These are phyloP conservation scores for Halcyon senegalensis DNA, from an alignment of 2,113 vertebrate species.

Conservation along the genomic window DNA sequence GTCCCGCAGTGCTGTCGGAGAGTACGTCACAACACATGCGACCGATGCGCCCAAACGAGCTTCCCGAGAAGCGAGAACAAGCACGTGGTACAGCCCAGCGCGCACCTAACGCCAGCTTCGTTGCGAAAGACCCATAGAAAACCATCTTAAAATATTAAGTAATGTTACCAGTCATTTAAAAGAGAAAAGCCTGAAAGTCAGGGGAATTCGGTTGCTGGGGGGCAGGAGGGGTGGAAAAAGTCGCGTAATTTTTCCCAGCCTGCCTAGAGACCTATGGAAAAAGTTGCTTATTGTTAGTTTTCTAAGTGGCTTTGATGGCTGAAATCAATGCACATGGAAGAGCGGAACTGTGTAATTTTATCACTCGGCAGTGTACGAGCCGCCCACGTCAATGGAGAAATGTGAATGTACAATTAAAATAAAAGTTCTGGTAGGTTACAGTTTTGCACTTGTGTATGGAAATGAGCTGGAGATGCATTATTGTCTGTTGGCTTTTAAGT, in stretches of 20 bases:
- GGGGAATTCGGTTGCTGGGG: not conserved
- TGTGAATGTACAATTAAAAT: slow-evolving; percentile 14
- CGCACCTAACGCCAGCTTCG: not conserved
- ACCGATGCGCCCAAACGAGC: not conserved
- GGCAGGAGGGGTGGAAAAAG: not conserved
- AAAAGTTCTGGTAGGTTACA: slow-evolving; percentile 41
- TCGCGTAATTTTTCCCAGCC: not conserved
- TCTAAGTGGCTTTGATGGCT: not conserved
- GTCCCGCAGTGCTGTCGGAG: not conserved
- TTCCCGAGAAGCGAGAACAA: not conserved
- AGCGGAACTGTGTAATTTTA: not conserved
- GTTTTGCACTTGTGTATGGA: slow-evolving; percentile 30
- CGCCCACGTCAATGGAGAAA: not conserved
- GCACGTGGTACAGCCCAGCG: fast-evolving
- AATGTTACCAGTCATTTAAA: not conserved
- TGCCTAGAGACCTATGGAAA: not conserved
- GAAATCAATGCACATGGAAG: not conserved
- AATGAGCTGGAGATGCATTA: not conserved
- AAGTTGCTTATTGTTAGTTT: slow-evolving; percentile 2
- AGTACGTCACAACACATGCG: not conserved
- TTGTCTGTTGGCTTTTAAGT: not conserved
- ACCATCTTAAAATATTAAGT: not conserved
- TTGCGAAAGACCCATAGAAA: not conserved
- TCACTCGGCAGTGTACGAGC: not conserved
- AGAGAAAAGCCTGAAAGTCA: not conserved